Conservation (phyloP, 2,888 invertebrate genomes). For the Eledone cirrhosa region DNA sequence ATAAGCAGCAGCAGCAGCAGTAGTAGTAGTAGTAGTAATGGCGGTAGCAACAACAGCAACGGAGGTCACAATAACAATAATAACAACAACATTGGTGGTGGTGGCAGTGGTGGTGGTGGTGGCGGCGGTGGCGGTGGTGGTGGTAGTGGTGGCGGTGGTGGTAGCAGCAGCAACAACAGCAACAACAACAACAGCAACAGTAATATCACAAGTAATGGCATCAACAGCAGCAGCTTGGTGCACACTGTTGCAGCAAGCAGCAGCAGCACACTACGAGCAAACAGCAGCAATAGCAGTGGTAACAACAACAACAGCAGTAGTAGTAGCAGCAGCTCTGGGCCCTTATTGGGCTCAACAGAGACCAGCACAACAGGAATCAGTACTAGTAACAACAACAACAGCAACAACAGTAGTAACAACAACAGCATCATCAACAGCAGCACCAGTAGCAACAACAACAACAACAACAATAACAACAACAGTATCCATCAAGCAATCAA, state of each 20-base stretch:
- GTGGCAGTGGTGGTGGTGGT: background rate
- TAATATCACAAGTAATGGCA: no score
- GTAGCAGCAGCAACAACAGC: no score
- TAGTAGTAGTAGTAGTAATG: slow-evolving; percentile 12
- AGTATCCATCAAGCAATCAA: slow-evolving; percentile 32
- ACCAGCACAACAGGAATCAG: background rate
- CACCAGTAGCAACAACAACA: background rate
- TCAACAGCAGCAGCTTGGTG: no score
- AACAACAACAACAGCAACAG: no score
- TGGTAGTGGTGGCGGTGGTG: background rate
- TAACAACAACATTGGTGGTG: background rate
- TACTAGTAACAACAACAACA: background rate
- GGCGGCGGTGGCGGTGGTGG: background rate
- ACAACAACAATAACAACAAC: background rate
- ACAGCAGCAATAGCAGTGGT: no score
- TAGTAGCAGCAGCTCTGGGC: no score
- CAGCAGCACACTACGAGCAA: no score
- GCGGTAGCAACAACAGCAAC: background rate
- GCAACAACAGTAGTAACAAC: background rate
- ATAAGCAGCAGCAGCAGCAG: background rate
- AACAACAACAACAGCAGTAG: no score
- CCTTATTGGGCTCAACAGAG: no score
- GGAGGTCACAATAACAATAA: background rate
- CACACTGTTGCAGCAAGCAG: no score
- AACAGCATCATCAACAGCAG: background rate